Evolutionary conservation across 2,797 vertebrate genomes (phyloP).

Genomic region (Melanotaenia maccullochi): DNA sequence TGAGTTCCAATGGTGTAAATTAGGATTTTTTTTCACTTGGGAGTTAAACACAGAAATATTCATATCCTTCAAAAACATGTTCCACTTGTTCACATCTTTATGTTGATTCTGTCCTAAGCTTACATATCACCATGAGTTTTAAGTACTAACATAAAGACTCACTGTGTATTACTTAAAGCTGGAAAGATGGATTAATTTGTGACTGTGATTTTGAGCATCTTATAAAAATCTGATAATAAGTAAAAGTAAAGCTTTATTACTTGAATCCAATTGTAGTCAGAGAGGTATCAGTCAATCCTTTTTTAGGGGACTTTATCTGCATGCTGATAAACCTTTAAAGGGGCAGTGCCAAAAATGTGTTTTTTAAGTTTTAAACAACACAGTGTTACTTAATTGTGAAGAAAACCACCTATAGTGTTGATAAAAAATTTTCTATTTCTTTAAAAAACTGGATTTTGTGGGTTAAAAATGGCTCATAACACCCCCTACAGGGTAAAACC

Average conservation of each 20-base stretch:
- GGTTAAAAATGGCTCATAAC: no score
- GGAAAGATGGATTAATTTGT: not conserved
- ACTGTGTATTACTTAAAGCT: not conserved
- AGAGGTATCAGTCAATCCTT: no score
- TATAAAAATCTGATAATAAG: not conserved
- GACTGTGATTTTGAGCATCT: not conserved
- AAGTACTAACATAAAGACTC: not conserved
- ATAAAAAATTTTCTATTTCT: no score
- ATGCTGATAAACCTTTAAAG: not conserved
- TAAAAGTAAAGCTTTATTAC: no score
- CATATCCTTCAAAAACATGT: not conserved
- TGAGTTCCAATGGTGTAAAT: not conserved
- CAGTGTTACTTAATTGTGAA: no score
- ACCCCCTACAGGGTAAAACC: no score
- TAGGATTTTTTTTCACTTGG: conserved; percentile 15
- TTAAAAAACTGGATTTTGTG: no score
- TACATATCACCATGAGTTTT: not conserved
- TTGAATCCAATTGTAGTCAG: no score
- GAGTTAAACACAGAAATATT: conserved; percentile 21
- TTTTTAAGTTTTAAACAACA: no score
- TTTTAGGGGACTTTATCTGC: no score
- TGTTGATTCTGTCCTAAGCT: conserved; percentile 14
- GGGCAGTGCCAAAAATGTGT: no score
- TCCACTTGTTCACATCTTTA: conserved; percentile 2
- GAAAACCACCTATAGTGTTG: no score